A percentile compares a stretch with the other conserved stretches of the same genome.
Evolutionary conservation across 2,888 invertebrate species (phyloP).

Genomic region (Acleris emargana): DNA sequence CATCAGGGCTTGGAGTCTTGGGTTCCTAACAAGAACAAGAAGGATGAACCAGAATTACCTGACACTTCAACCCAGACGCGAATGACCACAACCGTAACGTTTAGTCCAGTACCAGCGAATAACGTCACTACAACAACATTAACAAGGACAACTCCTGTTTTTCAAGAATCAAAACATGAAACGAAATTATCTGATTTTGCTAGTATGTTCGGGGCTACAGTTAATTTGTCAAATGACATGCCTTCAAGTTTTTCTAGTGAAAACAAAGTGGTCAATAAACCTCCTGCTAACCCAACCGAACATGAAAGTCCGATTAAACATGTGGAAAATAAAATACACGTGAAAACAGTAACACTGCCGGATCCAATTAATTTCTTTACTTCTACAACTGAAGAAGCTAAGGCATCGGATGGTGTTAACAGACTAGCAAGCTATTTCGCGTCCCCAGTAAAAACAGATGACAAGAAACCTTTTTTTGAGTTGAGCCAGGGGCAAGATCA

Average conservation of each 20-base stretch:
- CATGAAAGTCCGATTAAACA: slow-evolving; percentile 1
- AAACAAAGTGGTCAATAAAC: neutral
- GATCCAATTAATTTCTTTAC: slow-evolving; percentile 68
- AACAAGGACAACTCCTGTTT: neutral
- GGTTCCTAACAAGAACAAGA: no score
- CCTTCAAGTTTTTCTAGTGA: neutral
- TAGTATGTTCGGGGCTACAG: slow-evolving; percentile 28
- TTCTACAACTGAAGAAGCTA: slow-evolving; percentile 38
- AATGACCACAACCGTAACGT: slow-evolving; percentile 42
- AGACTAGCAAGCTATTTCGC: slow-evolving; percentile 75
- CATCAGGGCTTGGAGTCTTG: slow-evolving; percentile 38
- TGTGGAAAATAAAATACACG: slow-evolving; percentile 7
- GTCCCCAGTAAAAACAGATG: slow-evolving; percentile 64
- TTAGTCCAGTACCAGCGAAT: slow-evolving; percentile 27
- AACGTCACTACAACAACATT: slow-evolving; percentile 5
- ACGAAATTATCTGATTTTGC: slow-evolving; percentile 35
- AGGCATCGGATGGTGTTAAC: slow-evolving; percentile 50
- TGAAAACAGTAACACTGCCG: slow-evolving; percentile 43
- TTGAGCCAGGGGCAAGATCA: slow-evolving; percentile 76
- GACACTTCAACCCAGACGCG: slow-evolving; percentile 60
- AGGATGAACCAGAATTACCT: slow-evolving; percentile 44
- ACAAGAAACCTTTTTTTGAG: slow-evolving; percentile 79
- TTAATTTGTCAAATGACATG: neutral
- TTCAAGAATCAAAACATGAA: neutral
- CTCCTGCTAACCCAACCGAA: slow-evolving; percentile 1